Evolutionary conservation across 2,113 vertebrate genomes (phyloP).

Genomic region (Actenoides lindsayi): DNA sequence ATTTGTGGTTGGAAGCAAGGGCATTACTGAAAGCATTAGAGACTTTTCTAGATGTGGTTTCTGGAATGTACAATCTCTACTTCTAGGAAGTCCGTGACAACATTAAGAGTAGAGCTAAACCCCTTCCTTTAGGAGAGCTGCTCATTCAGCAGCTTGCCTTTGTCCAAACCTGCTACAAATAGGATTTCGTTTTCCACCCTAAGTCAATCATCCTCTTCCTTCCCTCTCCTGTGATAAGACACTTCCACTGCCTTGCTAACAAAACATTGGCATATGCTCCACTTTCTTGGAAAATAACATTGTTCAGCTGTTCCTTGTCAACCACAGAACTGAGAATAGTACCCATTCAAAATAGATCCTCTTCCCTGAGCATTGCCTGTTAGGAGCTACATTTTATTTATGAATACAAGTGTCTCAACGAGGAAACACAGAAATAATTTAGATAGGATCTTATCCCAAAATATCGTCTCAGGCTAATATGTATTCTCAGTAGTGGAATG

Average conservation of each 20-base stretch:
- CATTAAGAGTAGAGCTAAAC: neutral
- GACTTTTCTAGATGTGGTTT: neutral
- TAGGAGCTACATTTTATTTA: neutral
- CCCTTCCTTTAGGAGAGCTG: fast-evolving
- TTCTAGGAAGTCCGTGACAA: too few species aligned
- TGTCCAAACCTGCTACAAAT: neutral
- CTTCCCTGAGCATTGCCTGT: fast-evolving
- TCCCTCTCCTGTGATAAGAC: neutral
- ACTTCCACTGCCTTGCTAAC: neutral
- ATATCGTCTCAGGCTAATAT: fast-evolving
- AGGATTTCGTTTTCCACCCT: neutral
- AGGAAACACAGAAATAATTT: neutral
- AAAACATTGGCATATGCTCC: neutral
- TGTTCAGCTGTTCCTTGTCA: neutral
- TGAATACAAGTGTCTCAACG: neutral
- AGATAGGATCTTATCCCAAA: neutral
- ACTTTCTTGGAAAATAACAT: neutral
- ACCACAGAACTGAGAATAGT: neutral
- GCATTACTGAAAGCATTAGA: fast-evolving
- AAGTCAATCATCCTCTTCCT: neutral
- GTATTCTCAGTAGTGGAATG: neutral
- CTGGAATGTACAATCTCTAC: neutral
- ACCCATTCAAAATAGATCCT: fast-evolving
- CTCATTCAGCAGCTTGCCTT: neutral
- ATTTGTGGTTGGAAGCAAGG: neutral